phyloP scores from a whole-genome alignment of 2,888 invertebrate species.

The Tinea pellionella region DNA sequence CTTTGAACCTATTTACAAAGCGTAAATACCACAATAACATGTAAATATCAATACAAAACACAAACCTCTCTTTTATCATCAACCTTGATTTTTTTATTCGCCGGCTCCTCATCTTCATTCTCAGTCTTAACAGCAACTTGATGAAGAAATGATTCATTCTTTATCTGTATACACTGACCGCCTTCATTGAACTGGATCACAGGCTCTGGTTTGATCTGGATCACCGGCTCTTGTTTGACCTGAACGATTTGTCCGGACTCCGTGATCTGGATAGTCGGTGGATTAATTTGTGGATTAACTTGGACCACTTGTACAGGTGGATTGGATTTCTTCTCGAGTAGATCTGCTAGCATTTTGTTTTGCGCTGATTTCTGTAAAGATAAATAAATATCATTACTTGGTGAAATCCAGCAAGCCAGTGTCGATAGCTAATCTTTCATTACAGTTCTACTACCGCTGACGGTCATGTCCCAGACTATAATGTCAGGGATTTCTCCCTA shows the following conservation, averaged over 20 bases:
- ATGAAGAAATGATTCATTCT: conserved; percentile 2
- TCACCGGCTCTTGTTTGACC: conserved; percentile 47
- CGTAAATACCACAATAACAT: too few species aligned
- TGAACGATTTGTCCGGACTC: conserved; percentile 62
- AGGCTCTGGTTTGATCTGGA: conserved; percentile 59
- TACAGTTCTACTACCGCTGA: too few species aligned
- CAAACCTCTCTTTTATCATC: conserved; percentile 51
- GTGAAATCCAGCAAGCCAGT: too few species aligned
- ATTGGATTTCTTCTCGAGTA: conserved; percentile 80
- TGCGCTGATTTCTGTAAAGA: conserved; percentile 48
- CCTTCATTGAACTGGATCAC: conserved; percentile 52
- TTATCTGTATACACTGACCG: conserved; percentile 31
- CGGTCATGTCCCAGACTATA: too few species aligned
- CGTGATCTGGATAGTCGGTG: conserved; percentile 60
- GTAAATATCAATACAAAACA: too few species aligned
- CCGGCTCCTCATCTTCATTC: conserved; percentile 44
- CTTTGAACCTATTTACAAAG: too few species aligned
- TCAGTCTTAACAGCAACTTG: conserved; percentile 30
- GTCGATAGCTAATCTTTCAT: too few species aligned
- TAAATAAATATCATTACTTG: too few species aligned
- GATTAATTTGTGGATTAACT: conserved; percentile 51
- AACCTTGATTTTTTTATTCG: conserved; percentile 43
- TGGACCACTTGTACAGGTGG: conserved; percentile 64
- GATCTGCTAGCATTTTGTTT: conserved; percentile 85
- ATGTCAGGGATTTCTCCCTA: too few species aligned